Base-by-base conservation (phyloP, 1,140 invertebrate genomes). In the Ganaspis sp. region DNA sequence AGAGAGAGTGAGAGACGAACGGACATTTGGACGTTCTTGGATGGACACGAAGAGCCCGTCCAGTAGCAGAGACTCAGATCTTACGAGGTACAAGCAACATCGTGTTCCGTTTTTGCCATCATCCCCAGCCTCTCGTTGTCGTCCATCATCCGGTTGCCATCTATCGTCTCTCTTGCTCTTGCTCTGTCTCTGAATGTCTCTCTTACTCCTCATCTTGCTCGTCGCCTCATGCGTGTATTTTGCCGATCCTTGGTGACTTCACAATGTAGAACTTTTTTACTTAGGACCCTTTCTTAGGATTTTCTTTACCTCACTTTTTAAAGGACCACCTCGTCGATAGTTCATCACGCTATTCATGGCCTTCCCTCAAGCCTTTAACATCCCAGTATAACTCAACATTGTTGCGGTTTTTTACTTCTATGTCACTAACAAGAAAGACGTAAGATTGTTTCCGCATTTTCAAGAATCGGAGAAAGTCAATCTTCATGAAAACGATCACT, bases 31-130 rank as follows among this genome's bases (percentile, higher is more conserved):
- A 71, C 70, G 70, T 64, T 58, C 19, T 21, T 21, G 54, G 54
- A 58, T 58, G 54, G 54, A 58, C 54, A 58, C 53, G 53, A 58
- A 58, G 53, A 21, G 21, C 54, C 21, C 21, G 54, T 58, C 54
- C 73, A 34, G 34, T n/a, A 42, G 17, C 11, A 42, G 34, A 54
- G 17, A 37, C 29, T n/a, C 72, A 73, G 72, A 73, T 26, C 72
- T 73, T 58, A 73, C 72, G 72, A 54, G 53, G 29, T 73, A 58
- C 72, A 73, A 64, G 73, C 38, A 69, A 74, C 73, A 69, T 74
- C 73, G 54, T 29, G 73, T 69, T 42, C 21, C 54, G 73, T 74
- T 74, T 74, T 74, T 74, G 58, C 58, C 49, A 69, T 64, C 19
- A 73, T 58, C 42, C 58, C n/a, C 40, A 40, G 37, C 26, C 58